Conservation (phyloP, 2,113 vertebrate species). For the Sinocyclocheilus anophthalmus region DNA sequence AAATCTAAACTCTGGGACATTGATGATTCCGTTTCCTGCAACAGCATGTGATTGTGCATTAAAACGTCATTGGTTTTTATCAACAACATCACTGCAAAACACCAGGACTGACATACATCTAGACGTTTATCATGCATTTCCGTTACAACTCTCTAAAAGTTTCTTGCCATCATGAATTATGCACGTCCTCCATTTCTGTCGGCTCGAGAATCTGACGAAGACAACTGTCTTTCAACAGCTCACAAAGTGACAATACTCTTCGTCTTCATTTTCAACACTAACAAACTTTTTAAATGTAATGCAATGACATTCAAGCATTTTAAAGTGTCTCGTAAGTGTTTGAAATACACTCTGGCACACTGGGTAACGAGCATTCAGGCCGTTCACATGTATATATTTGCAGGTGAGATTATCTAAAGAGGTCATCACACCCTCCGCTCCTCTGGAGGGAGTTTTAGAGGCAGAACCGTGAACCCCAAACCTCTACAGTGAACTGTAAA, state of each 20-base stretch:
- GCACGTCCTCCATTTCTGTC: no score
- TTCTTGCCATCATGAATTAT: not conserved
- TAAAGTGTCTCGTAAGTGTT: not conserved
- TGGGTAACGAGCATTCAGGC: not conserved
- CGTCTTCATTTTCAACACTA: not conserved
- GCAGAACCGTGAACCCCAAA: constrained; percentile 45
- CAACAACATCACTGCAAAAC: not conserved
- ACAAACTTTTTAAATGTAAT: not conserved
- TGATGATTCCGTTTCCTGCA: not conserved
- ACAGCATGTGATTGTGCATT: not conserved
- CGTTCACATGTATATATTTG: not conserved
- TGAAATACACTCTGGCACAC: not conserved
- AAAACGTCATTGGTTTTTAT: not conserved
- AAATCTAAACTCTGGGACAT: not conserved
- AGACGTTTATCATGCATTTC: not conserved
- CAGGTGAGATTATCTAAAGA: constrained; percentile 65
- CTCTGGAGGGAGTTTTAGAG: constrained; percentile 1
- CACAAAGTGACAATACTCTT: no score
- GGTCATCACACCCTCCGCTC: constrained; percentile 64
- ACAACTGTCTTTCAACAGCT: no score
- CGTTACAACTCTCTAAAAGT: not conserved
- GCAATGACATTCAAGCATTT: not conserved
- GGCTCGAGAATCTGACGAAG: no score
- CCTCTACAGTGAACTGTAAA: constrained; percentile 55
- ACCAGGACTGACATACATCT: not conserved